phyloP scores from a whole-genome alignment of 2,113 vertebrate species.

The Petrocephalus microphthalmus region DNA sequence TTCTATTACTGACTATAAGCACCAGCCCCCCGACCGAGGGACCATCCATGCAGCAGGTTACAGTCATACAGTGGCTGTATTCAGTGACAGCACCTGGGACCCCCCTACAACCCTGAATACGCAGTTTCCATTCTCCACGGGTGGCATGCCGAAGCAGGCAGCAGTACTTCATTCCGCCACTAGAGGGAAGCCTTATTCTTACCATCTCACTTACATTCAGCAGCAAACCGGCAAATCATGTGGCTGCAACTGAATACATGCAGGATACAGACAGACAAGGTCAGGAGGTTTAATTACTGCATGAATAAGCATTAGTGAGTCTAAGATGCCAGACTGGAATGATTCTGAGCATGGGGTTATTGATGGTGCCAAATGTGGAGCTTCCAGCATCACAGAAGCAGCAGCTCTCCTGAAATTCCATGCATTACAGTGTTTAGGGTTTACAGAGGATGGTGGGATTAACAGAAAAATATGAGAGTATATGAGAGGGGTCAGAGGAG shows the following conservation, averaged over 20 bases:
- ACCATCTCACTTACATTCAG: not conserved
- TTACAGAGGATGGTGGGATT: not conserved
- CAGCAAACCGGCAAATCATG: not conserved
- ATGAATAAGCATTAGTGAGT: not conserved
- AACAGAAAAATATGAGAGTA: not conserved
- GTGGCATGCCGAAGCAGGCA: not conserved
- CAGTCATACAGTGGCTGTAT: not conserved
- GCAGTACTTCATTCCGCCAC: not conserved
- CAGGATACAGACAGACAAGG: not conserved
- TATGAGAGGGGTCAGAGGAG: not conserved
- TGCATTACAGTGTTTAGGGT: not conserved
- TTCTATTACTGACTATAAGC: not conserved
- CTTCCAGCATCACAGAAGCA: not conserved
- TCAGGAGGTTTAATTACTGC: not conserved
- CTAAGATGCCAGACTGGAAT: not conserved
- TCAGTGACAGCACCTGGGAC: not conserved
- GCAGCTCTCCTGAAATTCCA: not conserved
- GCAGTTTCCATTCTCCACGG: too few relatives aligned
- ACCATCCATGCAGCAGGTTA: not conserved
- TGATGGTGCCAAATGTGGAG: not conserved
- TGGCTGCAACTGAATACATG: not conserved
- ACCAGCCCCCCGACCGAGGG: not conserved
- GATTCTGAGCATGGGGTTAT: not conserved
- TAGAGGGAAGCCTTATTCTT: not conserved
- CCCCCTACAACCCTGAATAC: not conserved